Evolutionary conservation across 2,888 invertebrate genomes (phyloP).

Genomic region (Meandrusa payeni): DNA sequence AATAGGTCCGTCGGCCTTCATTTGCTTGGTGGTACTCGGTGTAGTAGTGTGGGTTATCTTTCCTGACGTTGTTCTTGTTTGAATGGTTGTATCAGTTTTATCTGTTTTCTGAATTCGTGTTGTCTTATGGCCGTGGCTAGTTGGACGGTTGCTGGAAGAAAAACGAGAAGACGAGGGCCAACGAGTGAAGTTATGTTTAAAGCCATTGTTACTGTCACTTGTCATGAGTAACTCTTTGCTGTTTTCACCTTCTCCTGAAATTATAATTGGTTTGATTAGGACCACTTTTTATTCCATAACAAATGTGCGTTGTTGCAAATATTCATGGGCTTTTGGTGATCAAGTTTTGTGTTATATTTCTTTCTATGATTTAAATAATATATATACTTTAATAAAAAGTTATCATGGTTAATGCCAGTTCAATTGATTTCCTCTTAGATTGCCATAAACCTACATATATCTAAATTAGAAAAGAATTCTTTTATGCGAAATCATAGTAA

Average conservation of each 20-base stretch:
- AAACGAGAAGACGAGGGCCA: slow-evolving; percentile 58
- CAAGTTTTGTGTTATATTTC: no score
- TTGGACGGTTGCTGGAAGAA: slow-evolving; percentile 48
- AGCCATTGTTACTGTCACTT: slow-evolving; percentile 70
- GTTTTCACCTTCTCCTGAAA: slow-evolving; percentile 77
- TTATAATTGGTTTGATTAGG: slow-evolving; percentile 10
- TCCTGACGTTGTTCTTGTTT: slow-evolving; percentile 9
- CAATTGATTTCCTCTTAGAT: no score
- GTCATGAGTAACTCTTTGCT: slow-evolving; percentile 83
- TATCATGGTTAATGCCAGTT: no score
- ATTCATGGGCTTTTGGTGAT: no score
- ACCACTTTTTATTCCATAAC: no score
- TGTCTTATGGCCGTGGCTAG: slow-evolving; percentile 28
- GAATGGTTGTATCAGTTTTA: slow-evolving; percentile 12
- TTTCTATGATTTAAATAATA: no score
- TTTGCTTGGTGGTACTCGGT: slow-evolving; percentile 1
- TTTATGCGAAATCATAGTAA: no score
- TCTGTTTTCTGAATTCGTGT: slow-evolving; percentile 5
- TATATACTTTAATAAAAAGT: no score
- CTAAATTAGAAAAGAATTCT: no score
- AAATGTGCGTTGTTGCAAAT: no score
- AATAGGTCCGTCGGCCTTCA: no score
- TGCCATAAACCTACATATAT: no score
- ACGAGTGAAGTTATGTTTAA: slow-evolving; percentile 60
- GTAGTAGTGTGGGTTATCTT: slow-evolving; percentile 7